Evolutionary conservation across 2,888 invertebrate species (phyloP).

Genomic region (Chymomyza procnemis): DNA sequence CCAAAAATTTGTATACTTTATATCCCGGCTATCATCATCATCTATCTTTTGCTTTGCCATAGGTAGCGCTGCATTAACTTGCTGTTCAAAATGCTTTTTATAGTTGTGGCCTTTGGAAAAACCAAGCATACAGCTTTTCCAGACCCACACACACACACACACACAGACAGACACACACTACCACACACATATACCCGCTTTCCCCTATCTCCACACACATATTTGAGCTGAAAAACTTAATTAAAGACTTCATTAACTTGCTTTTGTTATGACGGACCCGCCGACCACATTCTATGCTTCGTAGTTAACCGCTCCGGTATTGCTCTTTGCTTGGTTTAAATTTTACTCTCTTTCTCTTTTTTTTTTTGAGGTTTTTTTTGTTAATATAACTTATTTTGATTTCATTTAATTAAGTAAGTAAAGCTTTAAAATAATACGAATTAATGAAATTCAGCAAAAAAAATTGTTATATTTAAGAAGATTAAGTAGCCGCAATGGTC

Average conservation of each 20-base stretch:
- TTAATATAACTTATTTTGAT: slow-evolving; percentile 55
- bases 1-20: background rate
- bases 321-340: background rate
- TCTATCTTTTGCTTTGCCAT: slow-evolving; percentile 17
- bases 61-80: slow-evolving; percentile 21
- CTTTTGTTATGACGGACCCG: slow-evolving; percentile 43
- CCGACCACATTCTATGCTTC: background rate
- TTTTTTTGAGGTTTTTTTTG: slow-evolving; percentile 16
- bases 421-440: slow-evolving; percentile 48
- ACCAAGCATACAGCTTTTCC: slow-evolving; percentile 8
- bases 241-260: slow-evolving; percentile 64
- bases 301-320: background rate
- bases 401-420: slow-evolving; percentile 59
- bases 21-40: background rate
- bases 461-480: slow-evolving; percentile 8
- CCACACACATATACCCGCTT: background rate
- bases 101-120: slow-evolving; percentile 31
- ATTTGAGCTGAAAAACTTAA: slow-evolving; percentile 50
- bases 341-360: background rate
- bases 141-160: slow-evolving; percentile 10
- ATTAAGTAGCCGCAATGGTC: background rate
- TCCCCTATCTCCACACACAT: too few species aligned
- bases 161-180: slow-evolving; percentile 7
- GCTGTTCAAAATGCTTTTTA: slow-evolving; percentile 17
- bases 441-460: slow-evolving; percentile 37